phyloP scores from a whole-genome alignment of 2,888 invertebrate genomes.

The Acrobasis repandana region DNA sequence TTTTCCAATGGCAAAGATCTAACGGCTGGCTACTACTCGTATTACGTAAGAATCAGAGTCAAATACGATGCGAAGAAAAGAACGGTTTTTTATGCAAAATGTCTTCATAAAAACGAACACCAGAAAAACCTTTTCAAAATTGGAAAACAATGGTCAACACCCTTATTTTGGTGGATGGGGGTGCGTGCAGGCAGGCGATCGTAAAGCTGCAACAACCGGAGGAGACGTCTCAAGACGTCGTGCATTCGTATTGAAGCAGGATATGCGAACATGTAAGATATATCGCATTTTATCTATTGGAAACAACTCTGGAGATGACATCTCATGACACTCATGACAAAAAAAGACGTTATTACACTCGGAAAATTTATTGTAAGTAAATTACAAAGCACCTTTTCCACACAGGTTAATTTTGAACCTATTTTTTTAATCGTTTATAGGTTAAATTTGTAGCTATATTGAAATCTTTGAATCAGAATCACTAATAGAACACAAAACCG shows the following conservation, averaged over 20 bases:
- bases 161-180: constrained; percentile 41
- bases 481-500: too few species aligned
- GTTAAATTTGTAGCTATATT: too few species aligned
- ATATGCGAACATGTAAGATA: constrained; percentile 39
- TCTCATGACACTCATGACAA: too few species aligned
- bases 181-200: constrained; percentile 58
- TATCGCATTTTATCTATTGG: background rate
- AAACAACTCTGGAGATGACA: background rate
- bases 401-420: too few species aligned
- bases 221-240: constrained; percentile 77
- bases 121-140: background rate
- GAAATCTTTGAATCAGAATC: too few species aligned
- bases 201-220: constrained; percentile 78
- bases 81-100: background rate
- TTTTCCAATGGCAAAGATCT: too few species aligned
- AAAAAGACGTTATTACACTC: too few species aligned
- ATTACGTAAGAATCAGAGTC: too few species aligned
- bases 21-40: too few species aligned
- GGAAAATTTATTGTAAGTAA: too few species aligned
- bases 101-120: background rate
- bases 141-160: constrained; percentile 25
- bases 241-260: constrained; percentile 71
- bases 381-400: too few species aligned
- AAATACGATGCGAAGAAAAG: background rate
- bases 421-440: too few species aligned